Percentiles rank a stretch among this genome's conserved stretches.
Evolutionary conservation across 2,113 vertebrate genomes (phyloP).

Genomic region (Hipposideros armiger): DNA sequence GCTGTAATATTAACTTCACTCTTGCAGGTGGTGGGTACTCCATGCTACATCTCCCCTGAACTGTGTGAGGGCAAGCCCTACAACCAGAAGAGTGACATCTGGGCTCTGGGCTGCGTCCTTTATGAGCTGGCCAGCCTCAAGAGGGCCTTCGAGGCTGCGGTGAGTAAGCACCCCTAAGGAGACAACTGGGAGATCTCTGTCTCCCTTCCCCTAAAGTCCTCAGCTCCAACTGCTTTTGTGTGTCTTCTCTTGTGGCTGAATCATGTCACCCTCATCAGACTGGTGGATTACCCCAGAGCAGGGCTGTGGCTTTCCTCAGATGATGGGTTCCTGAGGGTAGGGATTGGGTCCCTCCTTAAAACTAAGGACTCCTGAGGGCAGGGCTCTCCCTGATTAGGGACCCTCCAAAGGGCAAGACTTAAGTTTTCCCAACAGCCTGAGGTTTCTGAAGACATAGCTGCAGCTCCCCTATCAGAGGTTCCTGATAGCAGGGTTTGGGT

Average conservation of each 20-base stretch:
- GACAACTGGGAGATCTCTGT: not conserved
- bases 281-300: not conserved
- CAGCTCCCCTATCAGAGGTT: not conserved
- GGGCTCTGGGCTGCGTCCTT: constrained; percentile 98
- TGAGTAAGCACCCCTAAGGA: constrained; percentile 83
- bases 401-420: not conserved
- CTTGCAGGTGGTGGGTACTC: constrained; percentile 96
- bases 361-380: not conserved
- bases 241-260: not conserved
- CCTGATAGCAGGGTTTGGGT: not conserved
- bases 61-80: constrained; percentile 99
- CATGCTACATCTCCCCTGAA: constrained; percentile 98
- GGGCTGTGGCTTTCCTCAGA: not conserved
- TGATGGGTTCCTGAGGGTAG: not conserved
- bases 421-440: not conserved
- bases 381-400: not conserved
- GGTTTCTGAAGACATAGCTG: constrained; percentile 6
- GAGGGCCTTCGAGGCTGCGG: constrained; percentile 98
- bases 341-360: not conserved
- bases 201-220: constrained; percentile 20
- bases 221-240: not conserved
- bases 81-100: constrained; percentile 99
- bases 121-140: constrained; percentile 98
- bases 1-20: not conserved
- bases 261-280: not conserved